Evolutionary conservation across 2,888 invertebrate species (phyloP), one percentile per base, ranked within the genome.

Genomic region (Heliothis peltigera): DNA sequence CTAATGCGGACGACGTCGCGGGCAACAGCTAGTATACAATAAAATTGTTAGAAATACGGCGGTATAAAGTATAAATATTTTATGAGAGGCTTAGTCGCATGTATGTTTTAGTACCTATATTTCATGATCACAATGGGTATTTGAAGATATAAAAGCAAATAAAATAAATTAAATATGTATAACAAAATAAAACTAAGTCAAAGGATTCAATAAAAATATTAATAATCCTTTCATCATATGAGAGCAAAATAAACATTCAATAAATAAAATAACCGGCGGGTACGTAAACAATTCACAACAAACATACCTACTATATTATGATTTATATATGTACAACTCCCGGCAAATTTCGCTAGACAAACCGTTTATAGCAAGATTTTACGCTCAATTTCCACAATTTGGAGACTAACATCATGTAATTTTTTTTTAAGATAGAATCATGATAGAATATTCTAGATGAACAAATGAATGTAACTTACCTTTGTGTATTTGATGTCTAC

Each of bases 401-500:
- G 4, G 19, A 3, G 8, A 7, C 2, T 10, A 12, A 35, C 10
- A n/a, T 25, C 17, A 2, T 42, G n/a, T 6, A 7, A 35, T 6
- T 21, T 59, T 25, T 17, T 15, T 2, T 10, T 19, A 0, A 15
- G 0, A 15, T 5, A 10, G 0, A 21, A 21, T 10, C 19, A 0
- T 10, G 0, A 15, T 5, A 10, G 0, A 21, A 21, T 25, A 25
- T 22, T 1, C 10, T 21, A 19, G 32, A n/a, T 44, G 1, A 22
- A n/a, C 1, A 15, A n/a, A 18, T 15, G 35, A 63, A 25, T 10
- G 28, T 43, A 3, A 64, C 86, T 70, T 84, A 95, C 95, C 92
- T 95, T 92, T 0, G 93, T 95, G 79, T 95, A 95, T 84, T 95
- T 93, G 83, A 95, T 91, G 75, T 93, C 89, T 68, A 95, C 94